Conservation (phyloP, 2,888 invertebrate species). For the Metellina segmentata region DNA sequence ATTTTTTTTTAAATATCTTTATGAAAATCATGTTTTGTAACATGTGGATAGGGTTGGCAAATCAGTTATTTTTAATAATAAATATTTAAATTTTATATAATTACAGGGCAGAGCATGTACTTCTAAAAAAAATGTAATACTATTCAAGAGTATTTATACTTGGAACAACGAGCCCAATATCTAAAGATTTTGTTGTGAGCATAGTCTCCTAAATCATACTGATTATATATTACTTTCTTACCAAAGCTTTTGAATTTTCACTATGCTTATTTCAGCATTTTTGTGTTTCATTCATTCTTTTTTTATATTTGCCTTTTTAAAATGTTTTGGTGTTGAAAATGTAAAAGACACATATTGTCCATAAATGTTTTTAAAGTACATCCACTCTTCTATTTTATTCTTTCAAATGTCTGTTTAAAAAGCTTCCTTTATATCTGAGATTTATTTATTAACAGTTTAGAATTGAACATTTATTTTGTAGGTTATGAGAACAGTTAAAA, state of each 20-base stretch:
- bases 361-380: too few species aligned
- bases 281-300: not conserved
- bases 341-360: too few species aligned
- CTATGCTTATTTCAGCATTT: not conserved
- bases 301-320: not conserved
- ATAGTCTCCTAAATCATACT: not conserved
- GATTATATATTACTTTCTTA: not conserved
- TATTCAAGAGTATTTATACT: too few species aligned
- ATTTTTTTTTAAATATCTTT: too few species aligned
- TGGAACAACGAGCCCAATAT: not conserved
- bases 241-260: not conserved
- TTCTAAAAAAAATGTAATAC: too few species aligned
- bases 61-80: too few species aligned
- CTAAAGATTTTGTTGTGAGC: not conserved
- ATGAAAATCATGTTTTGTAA: too few species aligned
- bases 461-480: slow-evolving; percentile 80
- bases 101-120: too few species aligned
- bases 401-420: too few species aligned
- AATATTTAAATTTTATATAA: too few species aligned
- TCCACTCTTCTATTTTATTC: not conserved
- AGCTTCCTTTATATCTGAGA: too few species aligned
- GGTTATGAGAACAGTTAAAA: slow-evolving; percentile 93
- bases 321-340: not conserved
- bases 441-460: not conserved
- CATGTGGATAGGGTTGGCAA: too few species aligned